Conservation (phyloP, 2,113 vertebrate species). For the Xenotilapia flavipinnis region DNA sequence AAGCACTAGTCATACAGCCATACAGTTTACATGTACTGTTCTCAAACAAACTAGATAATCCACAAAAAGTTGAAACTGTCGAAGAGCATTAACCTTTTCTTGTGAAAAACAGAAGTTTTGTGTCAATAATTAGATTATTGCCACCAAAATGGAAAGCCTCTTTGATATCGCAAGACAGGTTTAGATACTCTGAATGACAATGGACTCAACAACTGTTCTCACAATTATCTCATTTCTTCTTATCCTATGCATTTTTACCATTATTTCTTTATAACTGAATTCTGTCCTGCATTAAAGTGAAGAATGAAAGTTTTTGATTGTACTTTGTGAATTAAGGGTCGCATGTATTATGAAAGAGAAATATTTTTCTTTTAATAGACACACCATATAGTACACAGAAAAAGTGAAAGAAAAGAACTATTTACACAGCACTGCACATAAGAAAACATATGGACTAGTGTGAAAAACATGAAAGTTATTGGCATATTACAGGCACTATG, state of each 20-base stretch:
- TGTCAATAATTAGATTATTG: not conserved
- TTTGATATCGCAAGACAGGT: not conserved
- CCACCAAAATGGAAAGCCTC: not conserved
- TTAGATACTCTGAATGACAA: not conserved
- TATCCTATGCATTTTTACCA: not conserved
- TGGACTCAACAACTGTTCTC: not conserved
- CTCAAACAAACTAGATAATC: not conserved
- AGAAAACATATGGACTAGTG: not conserved
- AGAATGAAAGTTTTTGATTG: not conserved
- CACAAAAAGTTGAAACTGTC: not conserved
- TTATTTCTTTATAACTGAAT: not conserved
- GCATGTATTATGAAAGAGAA: not conserved
- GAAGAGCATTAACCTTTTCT: not conserved
- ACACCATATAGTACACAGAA: not conserved
- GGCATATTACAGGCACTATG: not conserved
- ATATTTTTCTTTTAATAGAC: not conserved
- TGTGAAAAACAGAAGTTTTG: not conserved
- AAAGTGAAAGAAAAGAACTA: not conserved
- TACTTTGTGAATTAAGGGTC: not conserved
- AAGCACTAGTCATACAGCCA: not conserved
- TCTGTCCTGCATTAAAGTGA: not conserved
- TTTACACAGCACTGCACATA: not conserved
- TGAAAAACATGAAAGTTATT: not conserved
- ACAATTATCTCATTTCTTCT: not conserved
- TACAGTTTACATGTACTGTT: not conserved